Base-by-base conservation (phyloP, 2,797 vertebrate genomes). In the Protonibea diacanthus region DNA sequence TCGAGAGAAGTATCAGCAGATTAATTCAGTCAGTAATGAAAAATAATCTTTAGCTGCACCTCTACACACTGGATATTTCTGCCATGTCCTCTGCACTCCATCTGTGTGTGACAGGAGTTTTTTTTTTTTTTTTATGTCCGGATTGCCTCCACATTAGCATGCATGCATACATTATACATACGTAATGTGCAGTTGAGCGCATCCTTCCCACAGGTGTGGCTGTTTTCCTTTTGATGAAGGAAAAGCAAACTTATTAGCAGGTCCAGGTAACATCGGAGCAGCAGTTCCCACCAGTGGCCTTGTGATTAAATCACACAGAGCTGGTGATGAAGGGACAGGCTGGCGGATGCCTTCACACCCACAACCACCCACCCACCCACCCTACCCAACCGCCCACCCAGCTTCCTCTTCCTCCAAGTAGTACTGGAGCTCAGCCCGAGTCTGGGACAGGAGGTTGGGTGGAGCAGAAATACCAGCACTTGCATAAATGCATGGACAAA, bases 221-320 rank as follows among this genome's bases (percentile, higher is more conserved):
- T 79, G 79, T 71, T 91, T 91, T 87, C 48, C 81, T 88, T 89
- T 88, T 84, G 86, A 90, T 86, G 78, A 88, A 76, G 72, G 89
- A 76, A 88, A 92, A 85, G 84, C 76, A 88, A 88, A 89, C 86
- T 89, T 84, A 91, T 93, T 86, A 93, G 76, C 79, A 77, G 83
- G 80, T 79, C 74, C 87, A 87, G 85, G 79, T 83, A 88, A 91
- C 74, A 90, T 87, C 85, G 83, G 83, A 93, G 84, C 75, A 82
- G 79, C 65, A 51, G 61, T 78, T 75, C 82, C 82, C 59, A 52
- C 83, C 87, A 81, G 85, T 80, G 86, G 86, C 84, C 69, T 56
- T 84, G 78, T 89, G 83, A 91, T 91, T 88, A 81, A 84, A 86
- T 93, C 83, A 88, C 70, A 80, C 21, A 68, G 74, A 81, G 80